phyloP scores from a whole-genome alignment of 2,888 invertebrate species.

The Coelinius sp. region DNA sequence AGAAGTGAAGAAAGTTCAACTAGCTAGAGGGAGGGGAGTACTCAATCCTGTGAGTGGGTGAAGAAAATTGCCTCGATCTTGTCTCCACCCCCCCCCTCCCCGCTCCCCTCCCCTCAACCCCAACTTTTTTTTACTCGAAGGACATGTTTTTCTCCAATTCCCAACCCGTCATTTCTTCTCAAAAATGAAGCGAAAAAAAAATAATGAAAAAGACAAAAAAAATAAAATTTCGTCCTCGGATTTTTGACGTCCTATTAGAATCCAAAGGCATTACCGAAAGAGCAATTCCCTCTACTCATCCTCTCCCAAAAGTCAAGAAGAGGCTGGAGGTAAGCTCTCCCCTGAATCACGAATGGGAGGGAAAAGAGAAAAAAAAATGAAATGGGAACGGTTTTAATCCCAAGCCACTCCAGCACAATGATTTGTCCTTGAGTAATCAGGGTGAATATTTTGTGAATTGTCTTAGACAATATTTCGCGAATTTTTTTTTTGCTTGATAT shows the following conservation, averaged over 20 bases:
- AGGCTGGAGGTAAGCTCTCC: background rate
- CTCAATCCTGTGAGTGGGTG: background rate
- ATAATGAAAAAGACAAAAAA: conserved; percentile 5
- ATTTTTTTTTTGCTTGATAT: background rate
- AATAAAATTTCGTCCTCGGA: background rate
- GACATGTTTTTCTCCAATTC: background rate
- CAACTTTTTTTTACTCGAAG: background rate
- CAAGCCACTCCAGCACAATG: background rate
- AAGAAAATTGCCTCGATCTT: conserved; percentile 24
- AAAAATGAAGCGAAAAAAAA: background rate
- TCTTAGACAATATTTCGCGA: background rate
- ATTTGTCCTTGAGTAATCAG: conserved; percentile 12
- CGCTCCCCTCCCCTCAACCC: background rate
- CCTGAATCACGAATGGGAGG: background rate
- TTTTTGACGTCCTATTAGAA: conserved; percentile 12
- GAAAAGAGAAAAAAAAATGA: background rate
- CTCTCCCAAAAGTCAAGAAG: background rate
- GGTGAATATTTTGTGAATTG: background rate
- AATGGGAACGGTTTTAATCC: background rate
- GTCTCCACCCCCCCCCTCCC: background rate
- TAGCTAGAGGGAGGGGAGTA: background rate
- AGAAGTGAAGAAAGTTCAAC: background rate
- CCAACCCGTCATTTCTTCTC: background rate
- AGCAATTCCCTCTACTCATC: background rate
- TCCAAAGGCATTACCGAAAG: background rate